Percentiles rank a stretch among this genome's conserved stretches.
phyloP scores from a whole-genome alignment of 2,888 invertebrate genomes.

The Rhopalosiphum nymphaeae region DNA sequence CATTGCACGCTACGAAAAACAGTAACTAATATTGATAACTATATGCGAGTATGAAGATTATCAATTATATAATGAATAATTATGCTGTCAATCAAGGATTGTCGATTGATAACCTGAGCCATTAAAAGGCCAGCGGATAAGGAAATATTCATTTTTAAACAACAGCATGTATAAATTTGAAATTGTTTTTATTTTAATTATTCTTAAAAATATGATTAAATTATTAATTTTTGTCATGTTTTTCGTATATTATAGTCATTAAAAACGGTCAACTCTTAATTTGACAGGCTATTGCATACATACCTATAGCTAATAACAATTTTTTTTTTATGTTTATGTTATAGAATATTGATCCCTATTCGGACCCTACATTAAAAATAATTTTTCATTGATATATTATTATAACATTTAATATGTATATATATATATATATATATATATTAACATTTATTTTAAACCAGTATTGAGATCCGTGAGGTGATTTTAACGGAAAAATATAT shows the following conservation, averaged over 20 bases:
- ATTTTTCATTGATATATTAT: not conserved
- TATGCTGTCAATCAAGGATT: not conserved
- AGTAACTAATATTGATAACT: too few relatives aligned
- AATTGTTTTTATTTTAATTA: not conserved
- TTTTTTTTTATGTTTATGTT: not conserved
- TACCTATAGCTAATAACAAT: too few relatives aligned
- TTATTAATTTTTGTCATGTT: not conserved
- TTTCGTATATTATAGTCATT: not conserved
- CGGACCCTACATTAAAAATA: not conserved
- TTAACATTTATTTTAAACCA: not conserved
- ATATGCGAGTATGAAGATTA: too few relatives aligned
- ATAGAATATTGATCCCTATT: not conserved
- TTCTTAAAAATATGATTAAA: not conserved
- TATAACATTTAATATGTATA: not conserved
- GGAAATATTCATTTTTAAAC: not conserved
- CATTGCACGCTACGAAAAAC: too few relatives aligned
- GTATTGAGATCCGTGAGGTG: not conserved
- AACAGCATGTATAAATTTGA: not conserved
- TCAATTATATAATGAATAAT: not conserved
- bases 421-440: too few relatives aligned
- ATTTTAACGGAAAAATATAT: not conserved
- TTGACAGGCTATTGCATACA: not conserved
- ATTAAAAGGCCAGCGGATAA: not conserved
- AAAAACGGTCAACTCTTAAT: not conserved
- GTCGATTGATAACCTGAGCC: not conserved